Evolutionary conservation across 2,113 vertebrate genomes (phyloP).

Genomic region (Australoheros scitulus): DNA sequence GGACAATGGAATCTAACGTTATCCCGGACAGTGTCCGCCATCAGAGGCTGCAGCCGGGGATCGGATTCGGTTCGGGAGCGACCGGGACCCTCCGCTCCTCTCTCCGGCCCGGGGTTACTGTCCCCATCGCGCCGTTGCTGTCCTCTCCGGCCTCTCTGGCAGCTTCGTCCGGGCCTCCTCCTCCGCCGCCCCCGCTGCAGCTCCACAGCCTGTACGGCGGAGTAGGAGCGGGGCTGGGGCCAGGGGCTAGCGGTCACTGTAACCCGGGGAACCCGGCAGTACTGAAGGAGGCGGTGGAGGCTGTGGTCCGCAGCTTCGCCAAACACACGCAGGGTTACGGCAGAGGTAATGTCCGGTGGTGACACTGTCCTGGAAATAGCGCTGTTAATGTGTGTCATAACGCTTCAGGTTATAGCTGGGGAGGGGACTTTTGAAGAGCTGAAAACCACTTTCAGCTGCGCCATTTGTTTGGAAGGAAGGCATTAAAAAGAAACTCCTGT

Average conservation of each 20-base stretch:
- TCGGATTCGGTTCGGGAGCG: slow-evolving; percentile 76
- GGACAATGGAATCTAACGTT: slow-evolving; percentile 85
- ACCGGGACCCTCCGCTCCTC: slow-evolving; percentile 81
- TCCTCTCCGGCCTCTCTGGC: slow-evolving; percentile 70
- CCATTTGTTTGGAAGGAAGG: slow-evolving; percentile 45
- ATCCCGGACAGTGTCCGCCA: slow-evolving; percentile 88
- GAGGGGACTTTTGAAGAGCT: slow-evolving; percentile 26
- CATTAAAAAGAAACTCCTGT: neutral
- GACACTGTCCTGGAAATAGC: neutral
- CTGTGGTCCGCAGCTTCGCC: slow-evolving; percentile 95
- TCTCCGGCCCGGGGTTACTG: slow-evolving; percentile 81
- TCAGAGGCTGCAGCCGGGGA: slow-evolving; percentile 87
- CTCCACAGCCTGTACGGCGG: slow-evolving; percentile 82
- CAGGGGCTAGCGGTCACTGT: slow-evolving; percentile 73
- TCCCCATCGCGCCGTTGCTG: slow-evolving; percentile 73
- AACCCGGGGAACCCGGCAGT: slow-evolving; percentile 88
- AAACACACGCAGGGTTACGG: slow-evolving; percentile 97
- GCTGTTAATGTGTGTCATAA: neutral
- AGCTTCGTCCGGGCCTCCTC: slow-evolving; percentile 80
- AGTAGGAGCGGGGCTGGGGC: slow-evolving; percentile 74
- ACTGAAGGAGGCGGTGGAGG: slow-evolving; percentile 94
- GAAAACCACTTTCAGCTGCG: slow-evolving; percentile 43
- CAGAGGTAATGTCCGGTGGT: slow-evolving; percentile 82
- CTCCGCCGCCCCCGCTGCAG: slow-evolving; percentile 82
- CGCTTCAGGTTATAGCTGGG: neutral